Evolutionary conservation across 2,797 vertebrate genomes (phyloP).

Genomic region (Macropodus opercularis): DNA sequence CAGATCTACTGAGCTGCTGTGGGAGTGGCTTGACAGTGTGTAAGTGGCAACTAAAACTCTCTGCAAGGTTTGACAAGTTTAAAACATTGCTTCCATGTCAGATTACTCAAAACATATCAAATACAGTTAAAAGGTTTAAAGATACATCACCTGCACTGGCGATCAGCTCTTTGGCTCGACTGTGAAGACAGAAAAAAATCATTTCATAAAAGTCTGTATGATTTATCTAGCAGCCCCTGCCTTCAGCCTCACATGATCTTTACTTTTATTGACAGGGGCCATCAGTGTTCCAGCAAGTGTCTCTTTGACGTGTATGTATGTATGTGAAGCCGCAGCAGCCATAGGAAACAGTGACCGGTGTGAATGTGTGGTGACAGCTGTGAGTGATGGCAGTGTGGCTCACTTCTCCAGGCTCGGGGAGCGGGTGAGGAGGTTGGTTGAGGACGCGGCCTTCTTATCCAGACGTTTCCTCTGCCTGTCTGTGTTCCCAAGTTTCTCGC

Average conservation of each 20-base stretch:
- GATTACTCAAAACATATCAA: background rate
- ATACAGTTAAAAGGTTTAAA: background rate
- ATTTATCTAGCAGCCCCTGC: background rate
- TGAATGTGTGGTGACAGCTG: conserved; percentile 26
- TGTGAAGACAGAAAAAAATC: conserved; percentile 59
- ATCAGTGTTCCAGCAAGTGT: conserved; percentile 33
- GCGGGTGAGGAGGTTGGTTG: conserved; percentile 85
- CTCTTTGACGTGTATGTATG: conserved; percentile 35
- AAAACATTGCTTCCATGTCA: background rate
- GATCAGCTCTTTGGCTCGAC: conserved; percentile 81
- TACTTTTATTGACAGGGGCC: conserved; percentile 26
- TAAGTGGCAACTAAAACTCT: too few species aligned
- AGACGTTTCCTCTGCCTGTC: conserved; percentile 85
- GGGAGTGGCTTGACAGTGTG: too few species aligned
- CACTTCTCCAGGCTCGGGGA: conserved; percentile 88
- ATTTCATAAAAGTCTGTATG: background rate
- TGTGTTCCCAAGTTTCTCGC: conserved; percentile 81
- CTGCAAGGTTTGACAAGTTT: background rate
- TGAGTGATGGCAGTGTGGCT: conserved; percentile 45
- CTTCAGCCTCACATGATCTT: conserved; percentile 15
- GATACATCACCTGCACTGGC: conserved; percentile 77
- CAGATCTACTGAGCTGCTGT: too few species aligned
- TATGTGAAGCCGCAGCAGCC: conserved; percentile 26
- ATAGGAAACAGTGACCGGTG: conserved; percentile 39
- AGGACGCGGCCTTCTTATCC: conserved; percentile 87